A percentile compares a stretch with the other conserved stretches of the same genome.
These are phyloP conservation scores for Psettodes erumei DNA, from an alignment of 2,113 vertebrate genomes.

Conservation along the genomic window DNA sequence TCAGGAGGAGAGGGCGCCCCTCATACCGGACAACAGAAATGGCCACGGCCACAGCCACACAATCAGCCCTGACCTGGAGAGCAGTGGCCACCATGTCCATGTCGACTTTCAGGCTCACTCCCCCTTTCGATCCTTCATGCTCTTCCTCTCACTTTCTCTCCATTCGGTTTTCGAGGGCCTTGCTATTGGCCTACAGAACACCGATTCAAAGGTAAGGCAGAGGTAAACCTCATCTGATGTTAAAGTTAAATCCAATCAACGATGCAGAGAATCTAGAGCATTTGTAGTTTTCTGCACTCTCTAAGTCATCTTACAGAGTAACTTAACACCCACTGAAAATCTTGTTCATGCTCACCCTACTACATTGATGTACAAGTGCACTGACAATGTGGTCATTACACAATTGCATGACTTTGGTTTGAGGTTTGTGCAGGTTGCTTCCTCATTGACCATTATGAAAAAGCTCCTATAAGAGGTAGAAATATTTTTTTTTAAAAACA, in stretches of 20 bases:
- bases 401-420: neutral
- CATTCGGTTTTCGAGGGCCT: conserved; percentile 92
- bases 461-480: neutral
- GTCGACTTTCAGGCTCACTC: conserved; percentile 83
- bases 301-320: too few species aligned
- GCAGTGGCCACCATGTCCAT: conserved; percentile 81
- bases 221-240: neutral
- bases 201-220: conserved; percentile 79
- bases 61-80: conserved; percentile 64
- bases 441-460: neutral
- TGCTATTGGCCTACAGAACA: conserved; percentile 89
- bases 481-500: neutral
- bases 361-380: neutral
- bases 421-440: neutral
- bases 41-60: conserved; percentile 53
- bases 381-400: neutral
- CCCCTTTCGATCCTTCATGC: conserved; percentile 88
- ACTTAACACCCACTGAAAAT: neutral
- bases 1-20: conserved; percentile 72
- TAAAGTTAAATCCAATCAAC: neutral
- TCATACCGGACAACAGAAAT: conserved; percentile 57
- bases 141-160: conserved; percentile 90
- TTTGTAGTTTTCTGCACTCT: neutral
- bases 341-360: neutral
- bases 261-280: neutral